phyloP scores from a whole-genome alignment of 2,888 invertebrate species.

The Tenthredo mesomela region DNA sequence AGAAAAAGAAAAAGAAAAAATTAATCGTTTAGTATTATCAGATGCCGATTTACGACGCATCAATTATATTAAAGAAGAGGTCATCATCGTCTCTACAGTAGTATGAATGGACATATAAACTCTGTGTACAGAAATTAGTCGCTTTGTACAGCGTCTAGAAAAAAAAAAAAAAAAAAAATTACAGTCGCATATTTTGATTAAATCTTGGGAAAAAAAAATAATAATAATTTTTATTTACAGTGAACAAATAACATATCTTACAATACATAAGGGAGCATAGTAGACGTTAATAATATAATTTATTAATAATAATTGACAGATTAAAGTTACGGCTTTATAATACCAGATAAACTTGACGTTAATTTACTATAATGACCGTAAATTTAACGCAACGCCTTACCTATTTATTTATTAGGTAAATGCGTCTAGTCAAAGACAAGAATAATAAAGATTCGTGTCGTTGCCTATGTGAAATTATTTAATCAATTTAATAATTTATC shows the following conservation, averaged over 20 bases:
- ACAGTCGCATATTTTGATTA: neutral
- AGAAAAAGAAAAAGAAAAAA: neutral
- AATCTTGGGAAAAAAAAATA: neutral
- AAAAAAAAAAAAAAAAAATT: neutral
- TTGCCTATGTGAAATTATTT: neutral
- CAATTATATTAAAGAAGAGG: constrained; percentile 3
- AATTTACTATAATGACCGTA: no score
- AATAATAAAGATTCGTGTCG: neutral
- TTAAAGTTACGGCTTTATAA: neutral
- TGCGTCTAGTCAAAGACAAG: constrained; percentile 44
- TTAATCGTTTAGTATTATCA: constrained; percentile 29
- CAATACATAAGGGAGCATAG: neutral
- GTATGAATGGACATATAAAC: neutral
- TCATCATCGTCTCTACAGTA: neutral
- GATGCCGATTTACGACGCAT: constrained; percentile 41
- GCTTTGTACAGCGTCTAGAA: neutral
- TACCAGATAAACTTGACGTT: neutral
- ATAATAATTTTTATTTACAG: neutral
- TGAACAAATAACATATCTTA: neutral
- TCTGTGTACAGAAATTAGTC: neutral
- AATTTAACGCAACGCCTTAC: constrained; percentile 14
- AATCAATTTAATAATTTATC: no score
- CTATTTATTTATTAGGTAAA: constrained; percentile 42
- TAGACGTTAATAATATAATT: constrained; percentile 13
- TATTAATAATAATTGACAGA: constrained; percentile 1